Base-by-base conservation (phyloP, 30 jellyfish, hydroid and myxozoan species). In the Hydractinia symbiolongicarpus region DNA sequence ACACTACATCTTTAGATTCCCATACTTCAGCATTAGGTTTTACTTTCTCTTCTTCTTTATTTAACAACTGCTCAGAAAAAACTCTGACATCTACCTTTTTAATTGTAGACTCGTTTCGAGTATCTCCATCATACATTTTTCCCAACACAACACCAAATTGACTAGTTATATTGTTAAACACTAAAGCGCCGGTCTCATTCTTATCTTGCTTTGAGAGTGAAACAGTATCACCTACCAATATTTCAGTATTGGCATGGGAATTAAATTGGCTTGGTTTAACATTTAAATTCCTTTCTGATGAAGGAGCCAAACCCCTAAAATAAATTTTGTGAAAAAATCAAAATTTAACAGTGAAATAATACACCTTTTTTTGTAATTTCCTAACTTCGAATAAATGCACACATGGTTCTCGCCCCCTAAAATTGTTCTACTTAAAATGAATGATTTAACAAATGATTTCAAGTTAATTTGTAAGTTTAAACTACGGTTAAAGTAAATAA, bases 281-380 rank as follows among this genome's bases (percentile, higher is more conserved):
- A 61, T 67, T 54, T 52, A 55, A 57, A 75, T 55, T 79, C 17
- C 84, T 62, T 76, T 70, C 77, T 17, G 74, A 74, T 17, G 93
- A 89, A 3, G 97, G 97, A 20, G 95, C 81, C 11, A 90, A 91
- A 11, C 97, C 97, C 97, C 97, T 90, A 67, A 14, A 56, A 83
- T 44, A 30, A 16, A 60, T 80, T 66, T 49, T 6, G 9, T 58
- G 19, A 16, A 11, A 13, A 58, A 58, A 58, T 58, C 19, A 30
- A 30, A 30, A 2, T 30, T 30, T 30, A 30, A 30, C 44, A 30
- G 44, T 30, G 44, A 30, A 30, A 30, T 30, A 30, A 30, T 30
- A 30, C 44, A 30, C 44, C 44, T 30, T 30, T 30, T 30, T 30
- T 30, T 30, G 44, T 30, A 30, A 30, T 30, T 30, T 30, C 44